Base-by-base conservation (phyloP, 2,113 vertebrate species). In the Aptenodytes forsteri region DNA sequence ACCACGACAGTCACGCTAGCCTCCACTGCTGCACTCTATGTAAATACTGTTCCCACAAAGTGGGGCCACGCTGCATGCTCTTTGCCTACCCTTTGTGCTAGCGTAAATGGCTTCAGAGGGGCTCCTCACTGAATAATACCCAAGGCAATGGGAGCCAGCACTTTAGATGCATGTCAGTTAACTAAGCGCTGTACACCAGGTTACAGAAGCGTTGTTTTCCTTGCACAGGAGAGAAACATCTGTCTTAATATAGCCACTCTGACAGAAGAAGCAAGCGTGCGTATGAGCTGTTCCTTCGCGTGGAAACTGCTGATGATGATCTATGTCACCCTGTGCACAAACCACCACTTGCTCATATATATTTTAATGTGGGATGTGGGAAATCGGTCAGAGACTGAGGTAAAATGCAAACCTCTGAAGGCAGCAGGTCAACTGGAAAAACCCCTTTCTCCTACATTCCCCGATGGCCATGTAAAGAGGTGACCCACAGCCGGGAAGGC, bases 341-440 rank as follows among this genome's bases (percentile, higher is more conserved):
- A 55, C 69, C 55, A 56, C 80, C 10, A 7, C 69, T 92, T 81
- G 66, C 56, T 93, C 21, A 5, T 87, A 11, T 40, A 23, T 64
- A 54, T 92, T 85, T 85, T 89, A 83, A 83, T 34, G 46, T 49
- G 42, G 47, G 87, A 87, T 66, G 54, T 52, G 56, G 30, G 46
- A 94, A 91, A 88, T 83, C 47, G 71, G 17, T 66, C 42, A 19
- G 20, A 93, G 55, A 40, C 29, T 54, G 78, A 78, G 73, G 77
- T 62, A 75, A 91, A 90, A 91, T 23, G 40, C 32, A 94, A 91
- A 91, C 29, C 13, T 76, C 67, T 59, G 61, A 65, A 95, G 54
- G 91, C 69, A 72, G 64, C 3, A 12, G 25, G 56, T 75, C 85
- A 93, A 29, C 44, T 71, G 72, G 44, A 86, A 81, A 79, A 92